Evolutionary conservation across 2,888 invertebrate genomes (phyloP).

Genomic region (Mylabris sibirica): DNA sequence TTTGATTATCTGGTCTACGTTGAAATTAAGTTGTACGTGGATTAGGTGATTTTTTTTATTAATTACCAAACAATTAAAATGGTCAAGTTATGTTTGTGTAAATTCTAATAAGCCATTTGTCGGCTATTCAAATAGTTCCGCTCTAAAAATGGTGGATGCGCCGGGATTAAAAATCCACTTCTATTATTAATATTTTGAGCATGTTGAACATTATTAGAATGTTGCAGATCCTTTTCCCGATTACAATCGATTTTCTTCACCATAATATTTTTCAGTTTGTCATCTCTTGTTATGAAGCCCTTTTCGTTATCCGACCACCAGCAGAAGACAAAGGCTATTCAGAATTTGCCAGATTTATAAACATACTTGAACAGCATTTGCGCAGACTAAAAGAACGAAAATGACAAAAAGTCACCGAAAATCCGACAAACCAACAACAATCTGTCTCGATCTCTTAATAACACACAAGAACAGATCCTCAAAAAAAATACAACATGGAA

Average conservation of each 20-base stretch:
- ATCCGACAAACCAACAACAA: slow-evolving; percentile 4
- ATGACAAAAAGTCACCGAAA: slow-evolving; percentile 13
- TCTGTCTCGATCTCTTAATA: not conserved
- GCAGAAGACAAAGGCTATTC: slow-evolving; percentile 1
- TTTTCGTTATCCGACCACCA: not conserved
- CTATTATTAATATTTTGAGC: too few species aligned
- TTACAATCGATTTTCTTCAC: slow-evolving; percentile 3
- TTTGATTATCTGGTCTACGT: not conserved
- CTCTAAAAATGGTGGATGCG: not conserved
- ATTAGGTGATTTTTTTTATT: not conserved
- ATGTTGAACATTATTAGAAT: not conserved
- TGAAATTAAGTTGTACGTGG: not conserved
- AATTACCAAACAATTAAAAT: not conserved
- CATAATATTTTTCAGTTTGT: not conserved
- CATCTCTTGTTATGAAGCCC: not conserved
- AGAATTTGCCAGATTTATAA: slow-evolving; percentile 33
- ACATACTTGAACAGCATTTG: slow-evolving; percentile 38
- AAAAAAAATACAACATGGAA: not conserved
- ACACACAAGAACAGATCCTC: not conserved
- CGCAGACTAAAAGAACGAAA: slow-evolving; percentile 35
- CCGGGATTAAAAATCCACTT: not conserved
- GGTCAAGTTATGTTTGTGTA: not conserved
- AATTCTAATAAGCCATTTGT: not conserved
- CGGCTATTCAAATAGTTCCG: not conserved
- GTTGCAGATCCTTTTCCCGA: not conserved